phyloP scores from a whole-genome alignment of 2,888 invertebrate species.

The Oscheius myriophilus region DNA sequence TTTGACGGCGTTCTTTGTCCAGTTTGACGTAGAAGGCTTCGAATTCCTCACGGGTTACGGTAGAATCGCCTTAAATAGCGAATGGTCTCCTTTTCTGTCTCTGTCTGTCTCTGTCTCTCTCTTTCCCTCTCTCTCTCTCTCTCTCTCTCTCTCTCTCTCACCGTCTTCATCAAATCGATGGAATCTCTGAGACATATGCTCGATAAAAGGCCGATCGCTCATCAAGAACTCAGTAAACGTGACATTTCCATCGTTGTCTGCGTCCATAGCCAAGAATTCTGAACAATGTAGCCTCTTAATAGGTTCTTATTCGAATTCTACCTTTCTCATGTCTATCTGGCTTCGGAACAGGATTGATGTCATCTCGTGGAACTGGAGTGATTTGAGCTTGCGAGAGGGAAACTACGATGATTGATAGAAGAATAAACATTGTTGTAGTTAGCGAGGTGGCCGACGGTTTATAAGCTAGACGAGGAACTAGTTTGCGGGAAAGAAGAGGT shows the following conservation, averaged over 20 bases:
- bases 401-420: neutral
- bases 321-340: slow-evolving; percentile 64
- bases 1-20: slow-evolving; percentile 46
- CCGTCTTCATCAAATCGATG: slow-evolving; percentile 46
- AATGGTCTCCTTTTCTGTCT: too few species aligned
- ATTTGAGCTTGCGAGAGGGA: slow-evolving; percentile 27
- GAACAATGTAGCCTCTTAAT: neutral
- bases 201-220: slow-evolving; percentile 63
- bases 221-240: slow-evolving; percentile 67
- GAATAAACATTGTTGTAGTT: slow-evolving; percentile 9
- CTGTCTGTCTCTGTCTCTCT: too few species aligned
- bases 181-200: slow-evolving; percentile 46
- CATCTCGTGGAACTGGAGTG: slow-evolving; percentile 49
- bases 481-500: too few species aligned
- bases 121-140: slow-evolving; percentile 30
- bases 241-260: slow-evolving; percentile 57
- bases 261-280: slow-evolving; percentile 66
- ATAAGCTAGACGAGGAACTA: too few species aligned
- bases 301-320: slow-evolving; percentile 14
- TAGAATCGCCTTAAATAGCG: slow-evolving; percentile 50
- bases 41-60: slow-evolving; percentile 60
- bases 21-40: slow-evolving; percentile 56
- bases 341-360: slow-evolving; percentile 65
- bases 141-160: slow-evolving; percentile 2
- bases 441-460: neutral